phyloP scores from a whole-genome alignment of 2,113 vertebrate genomes.

The Lagopus leucura region DNA sequence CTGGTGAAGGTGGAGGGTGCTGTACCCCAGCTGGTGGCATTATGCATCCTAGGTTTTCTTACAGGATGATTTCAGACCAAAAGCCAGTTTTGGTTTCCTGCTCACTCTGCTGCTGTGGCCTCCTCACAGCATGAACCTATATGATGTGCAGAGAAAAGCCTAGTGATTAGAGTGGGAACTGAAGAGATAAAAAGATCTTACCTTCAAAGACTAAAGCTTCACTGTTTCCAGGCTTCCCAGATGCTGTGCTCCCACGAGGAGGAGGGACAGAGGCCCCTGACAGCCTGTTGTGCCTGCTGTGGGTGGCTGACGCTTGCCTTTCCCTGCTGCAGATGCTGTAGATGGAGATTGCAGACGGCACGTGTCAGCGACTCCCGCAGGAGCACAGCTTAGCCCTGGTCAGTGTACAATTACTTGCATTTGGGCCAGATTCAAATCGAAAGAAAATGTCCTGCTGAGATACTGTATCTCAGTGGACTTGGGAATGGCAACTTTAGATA shows the following conservation, averaged over 20 bases:
- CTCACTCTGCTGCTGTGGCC: neutral
- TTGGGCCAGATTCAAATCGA: conserved; percentile 16
- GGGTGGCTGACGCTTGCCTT: neutral
- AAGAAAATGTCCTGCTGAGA: neutral
- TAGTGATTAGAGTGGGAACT: neutral
- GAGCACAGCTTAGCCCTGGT: neutral
- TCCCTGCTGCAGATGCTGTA: neutral
- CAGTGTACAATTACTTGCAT: neutral
- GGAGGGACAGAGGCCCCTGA: neutral
- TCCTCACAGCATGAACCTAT: neutral
- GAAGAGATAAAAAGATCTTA: neutral
- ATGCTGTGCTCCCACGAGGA: neutral
- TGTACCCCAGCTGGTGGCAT: neutral
- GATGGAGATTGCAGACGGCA: neutral
- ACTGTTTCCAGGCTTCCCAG: neutral
- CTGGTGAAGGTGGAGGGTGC: neutral
- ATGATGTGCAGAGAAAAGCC: neutral
- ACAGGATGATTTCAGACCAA: neutral
- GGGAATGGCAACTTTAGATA: neutral
- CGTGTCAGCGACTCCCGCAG: conserved; percentile 26
- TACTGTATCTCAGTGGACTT: neutral
- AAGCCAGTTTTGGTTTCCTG: neutral
- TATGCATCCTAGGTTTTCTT: neutral
- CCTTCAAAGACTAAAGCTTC: neutral
- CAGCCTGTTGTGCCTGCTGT: neutral